Conservation (phyloP, 2,113 vertebrate species). For the Varanus komodoensis region DNA sequence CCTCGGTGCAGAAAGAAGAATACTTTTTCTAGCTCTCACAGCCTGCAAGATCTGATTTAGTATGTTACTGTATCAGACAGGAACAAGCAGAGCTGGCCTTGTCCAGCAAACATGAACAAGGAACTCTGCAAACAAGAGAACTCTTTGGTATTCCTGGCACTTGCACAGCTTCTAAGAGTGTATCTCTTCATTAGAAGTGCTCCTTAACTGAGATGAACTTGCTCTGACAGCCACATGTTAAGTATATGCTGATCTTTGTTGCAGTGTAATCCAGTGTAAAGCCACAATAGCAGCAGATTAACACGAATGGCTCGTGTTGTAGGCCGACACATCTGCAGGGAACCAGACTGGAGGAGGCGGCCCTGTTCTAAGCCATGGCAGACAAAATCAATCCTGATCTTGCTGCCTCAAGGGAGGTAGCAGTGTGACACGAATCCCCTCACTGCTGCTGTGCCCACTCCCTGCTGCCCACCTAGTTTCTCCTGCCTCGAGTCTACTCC, state of each 20-base stretch:
- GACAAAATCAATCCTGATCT: too few relatives aligned
- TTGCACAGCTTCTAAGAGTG: constrained; percentile 33
- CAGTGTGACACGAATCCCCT: too few relatives aligned
- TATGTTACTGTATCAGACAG: not conserved
- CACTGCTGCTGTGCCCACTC: too few relatives aligned
- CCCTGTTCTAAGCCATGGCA: too few relatives aligned
- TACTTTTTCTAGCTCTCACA: not conserved
- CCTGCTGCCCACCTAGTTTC: too few relatives aligned
- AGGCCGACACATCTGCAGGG: too few relatives aligned
- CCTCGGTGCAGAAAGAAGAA: not conserved
- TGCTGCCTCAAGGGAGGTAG: too few relatives aligned
- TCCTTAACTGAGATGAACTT: constrained; percentile 48
- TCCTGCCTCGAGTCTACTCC: too few relatives aligned
- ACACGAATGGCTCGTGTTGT: too few relatives aligned
- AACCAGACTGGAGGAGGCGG: too few relatives aligned
- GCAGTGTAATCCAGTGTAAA: too few relatives aligned
- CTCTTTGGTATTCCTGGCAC: constrained; percentile 45
- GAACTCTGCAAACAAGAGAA: constrained; percentile 41
- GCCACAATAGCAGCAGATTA: too few relatives aligned
- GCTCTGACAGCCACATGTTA: constrained; percentile 41
- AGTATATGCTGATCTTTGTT: constrained; percentile 10
- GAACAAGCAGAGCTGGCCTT: constrained; percentile 11
- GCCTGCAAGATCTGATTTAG: constrained; percentile 11
- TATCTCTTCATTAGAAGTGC: constrained; percentile 49
- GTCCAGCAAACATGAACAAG: constrained; percentile 11